phyloP scores from a whole-genome alignment of 2,797 vertebrate species.

The Muscicapa comitata region DNA sequence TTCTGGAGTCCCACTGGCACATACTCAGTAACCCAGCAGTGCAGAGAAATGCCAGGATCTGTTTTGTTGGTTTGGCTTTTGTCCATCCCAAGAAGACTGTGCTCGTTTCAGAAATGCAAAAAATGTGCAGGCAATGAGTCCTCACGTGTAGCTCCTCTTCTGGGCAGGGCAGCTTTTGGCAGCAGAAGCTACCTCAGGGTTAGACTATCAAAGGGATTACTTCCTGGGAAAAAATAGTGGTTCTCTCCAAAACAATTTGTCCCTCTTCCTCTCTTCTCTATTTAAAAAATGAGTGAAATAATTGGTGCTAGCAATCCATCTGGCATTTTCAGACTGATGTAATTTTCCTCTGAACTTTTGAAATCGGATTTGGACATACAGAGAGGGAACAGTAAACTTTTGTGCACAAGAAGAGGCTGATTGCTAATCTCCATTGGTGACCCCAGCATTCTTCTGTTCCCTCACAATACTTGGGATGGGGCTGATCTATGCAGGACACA shows the following conservation, averaged over 20 bases:
- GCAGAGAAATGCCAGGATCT: neutral
- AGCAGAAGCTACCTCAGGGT: neutral
- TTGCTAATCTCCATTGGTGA: neutral
- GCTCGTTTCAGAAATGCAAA: neutral
- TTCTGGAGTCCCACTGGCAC: neutral
- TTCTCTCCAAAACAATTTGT: slow-evolving; percentile 13
- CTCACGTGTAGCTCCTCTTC: neutral
- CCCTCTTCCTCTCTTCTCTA: neutral
- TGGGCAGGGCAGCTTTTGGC: neutral
- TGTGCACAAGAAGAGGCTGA: neutral
- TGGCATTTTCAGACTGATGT: slow-evolving; percentile 2
- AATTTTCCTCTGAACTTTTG: neutral
- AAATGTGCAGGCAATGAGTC: neutral
- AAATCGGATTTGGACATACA: neutral
- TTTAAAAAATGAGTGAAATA: neutral
- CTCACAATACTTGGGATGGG: neutral
- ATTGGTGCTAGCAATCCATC: neutral
- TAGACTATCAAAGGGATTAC: neutral
- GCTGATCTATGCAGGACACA: rapidly evolving
- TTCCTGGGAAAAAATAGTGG: neutral
- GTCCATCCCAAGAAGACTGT: neutral
- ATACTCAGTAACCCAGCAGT: neutral
- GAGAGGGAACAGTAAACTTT: neutral
- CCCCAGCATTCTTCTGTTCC: neutral
- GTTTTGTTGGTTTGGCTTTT: slow-evolving; percentile 19